Conservation (phyloP, 2,888 invertebrate genomes). For the Latheticus oryzae region DNA sequence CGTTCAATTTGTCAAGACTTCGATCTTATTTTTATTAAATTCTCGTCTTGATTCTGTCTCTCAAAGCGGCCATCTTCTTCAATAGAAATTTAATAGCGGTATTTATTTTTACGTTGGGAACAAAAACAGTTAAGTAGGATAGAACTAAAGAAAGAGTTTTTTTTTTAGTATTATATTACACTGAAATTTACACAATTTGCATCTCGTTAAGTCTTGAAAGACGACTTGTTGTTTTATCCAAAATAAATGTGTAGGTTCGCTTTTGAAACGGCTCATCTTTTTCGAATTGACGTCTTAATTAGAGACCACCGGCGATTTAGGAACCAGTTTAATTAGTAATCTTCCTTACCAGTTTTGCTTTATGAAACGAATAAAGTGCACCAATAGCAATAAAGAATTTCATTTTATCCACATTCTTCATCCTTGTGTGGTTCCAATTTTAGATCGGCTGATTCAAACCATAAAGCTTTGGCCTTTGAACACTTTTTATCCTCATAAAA, state of each 20-base stretch:
- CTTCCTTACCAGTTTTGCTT: slow-evolving; percentile 20
- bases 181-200: too few relatives aligned
- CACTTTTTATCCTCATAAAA: slow-evolving; percentile 47
- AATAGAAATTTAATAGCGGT: too few relatives aligned
- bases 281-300: slow-evolving; percentile 47
- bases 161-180: too few relatives aligned
- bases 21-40: slow-evolving; percentile 8
- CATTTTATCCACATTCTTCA: slow-evolving; percentile 49
- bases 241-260: slow-evolving; percentile 6
- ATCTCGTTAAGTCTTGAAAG: slow-evolving; percentile 26
- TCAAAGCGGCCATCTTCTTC: too few relatives aligned
- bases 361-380: slow-evolving; percentile 8
- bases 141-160: too few relatives aligned
- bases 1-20: slow-evolving; percentile 36
- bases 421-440: slow-evolving; percentile 48
- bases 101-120: too few relatives aligned
- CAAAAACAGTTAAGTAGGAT: too few relatives aligned
- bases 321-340: slow-evolving; percentile 45
- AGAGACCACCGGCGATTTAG: slow-evolving; percentile 37
- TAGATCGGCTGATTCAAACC: slow-evolving; percentile 46
- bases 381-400: slow-evolving; percentile 49
- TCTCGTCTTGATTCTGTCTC: too few relatives aligned
- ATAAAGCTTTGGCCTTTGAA: slow-evolving; percentile 47
- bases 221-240: slow-evolving; percentile 18
- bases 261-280: slow-evolving; percentile 11